phyloP scores from a whole-genome alignment of 2,888 invertebrate genomes.

The Lasioglossum oenotherae region DNA sequence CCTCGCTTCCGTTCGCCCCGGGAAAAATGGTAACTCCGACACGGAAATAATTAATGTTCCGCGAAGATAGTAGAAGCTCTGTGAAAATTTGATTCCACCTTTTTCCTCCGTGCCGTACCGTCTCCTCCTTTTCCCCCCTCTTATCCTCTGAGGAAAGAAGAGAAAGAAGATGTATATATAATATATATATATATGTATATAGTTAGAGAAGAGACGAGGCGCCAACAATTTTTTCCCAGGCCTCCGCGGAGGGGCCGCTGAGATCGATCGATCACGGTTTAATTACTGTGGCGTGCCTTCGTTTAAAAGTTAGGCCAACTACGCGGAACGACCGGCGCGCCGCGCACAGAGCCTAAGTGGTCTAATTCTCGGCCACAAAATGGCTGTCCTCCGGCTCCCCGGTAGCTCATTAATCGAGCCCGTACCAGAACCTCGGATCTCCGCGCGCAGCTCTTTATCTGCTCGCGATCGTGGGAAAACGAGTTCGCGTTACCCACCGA shows the following conservation, averaged over 20 bases:
- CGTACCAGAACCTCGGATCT: conserved; percentile 31
- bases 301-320: conserved; percentile 65
- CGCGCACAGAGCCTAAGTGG: conserved; percentile 65
- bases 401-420: conserved; percentile 61
- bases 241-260: background rate
- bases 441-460: conserved; percentile 58
- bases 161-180: background rate
- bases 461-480: conserved; percentile 26
- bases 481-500: conserved; percentile 17
- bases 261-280: conserved; percentile 45
- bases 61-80: conserved; percentile 3
- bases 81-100: conserved; percentile 27
- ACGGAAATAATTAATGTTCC: conserved; percentile 40
- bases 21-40: conserved; percentile 28
- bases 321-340: conserved; percentile 46
- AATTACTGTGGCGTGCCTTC: conserved; percentile 63
- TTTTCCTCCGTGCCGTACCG: background rate
- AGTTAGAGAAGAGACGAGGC: background rate
- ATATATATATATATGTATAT: background rate
- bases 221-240: background rate
- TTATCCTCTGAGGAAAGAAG: background rate
- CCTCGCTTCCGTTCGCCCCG: background rate
- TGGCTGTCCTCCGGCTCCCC: conserved; percentile 65
- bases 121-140: background rate
- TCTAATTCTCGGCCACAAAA: conserved; percentile 68